Evolutionary conservation across 2,888 invertebrate genomes (phyloP), one percentile per base, ranked within the genome.

Genomic region (Drosophila mimetica): DNA sequence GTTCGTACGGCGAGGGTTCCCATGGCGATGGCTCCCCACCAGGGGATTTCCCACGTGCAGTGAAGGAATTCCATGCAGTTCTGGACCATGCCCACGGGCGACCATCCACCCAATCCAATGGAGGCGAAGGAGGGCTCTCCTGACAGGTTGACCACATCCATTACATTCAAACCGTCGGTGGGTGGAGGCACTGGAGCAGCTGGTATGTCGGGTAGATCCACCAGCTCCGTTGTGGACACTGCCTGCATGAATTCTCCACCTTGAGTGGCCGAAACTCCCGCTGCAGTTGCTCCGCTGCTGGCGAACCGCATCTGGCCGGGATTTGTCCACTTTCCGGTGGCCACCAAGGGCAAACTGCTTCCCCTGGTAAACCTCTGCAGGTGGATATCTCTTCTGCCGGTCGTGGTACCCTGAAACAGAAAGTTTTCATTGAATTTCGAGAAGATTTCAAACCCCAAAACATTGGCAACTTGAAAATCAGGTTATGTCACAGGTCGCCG

Each of bases 21-120:
- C 57, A 95, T 92, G 2, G 95, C 93, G 79, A 99, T 98, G 11
- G 96, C 93, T 36, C 93, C 95, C 98, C 98, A 99, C 99, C 99
- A 99, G 0, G 99, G 99, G 11, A 99, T 75, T 78, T 96, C 97
- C 11, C 94, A 91, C 0, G 93, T 92, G n/a, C 96, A 93, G 89
- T 99, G 99, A 37, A 98, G 79, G 84, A 93, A 95, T 91, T 99
- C 98, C 81, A 99, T 92, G 71, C 94, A 93, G 46, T 94, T 93
- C 90, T 98, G 97, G 13, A 97, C 93, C 5, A 97, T 90, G 0
- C 98, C 98, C 1, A 95, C 93, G 0, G 98, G 98, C 14, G 93
- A 92, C 94, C 95, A 96, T 25, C 96, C 95, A 2, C 96, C 97
- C 18, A 98, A 93, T 0, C 98, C 98, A 47, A 97, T 90, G 60